Base-by-base conservation (phyloP, 2,113 vertebrate species). In the Felis chaus region DNA sequence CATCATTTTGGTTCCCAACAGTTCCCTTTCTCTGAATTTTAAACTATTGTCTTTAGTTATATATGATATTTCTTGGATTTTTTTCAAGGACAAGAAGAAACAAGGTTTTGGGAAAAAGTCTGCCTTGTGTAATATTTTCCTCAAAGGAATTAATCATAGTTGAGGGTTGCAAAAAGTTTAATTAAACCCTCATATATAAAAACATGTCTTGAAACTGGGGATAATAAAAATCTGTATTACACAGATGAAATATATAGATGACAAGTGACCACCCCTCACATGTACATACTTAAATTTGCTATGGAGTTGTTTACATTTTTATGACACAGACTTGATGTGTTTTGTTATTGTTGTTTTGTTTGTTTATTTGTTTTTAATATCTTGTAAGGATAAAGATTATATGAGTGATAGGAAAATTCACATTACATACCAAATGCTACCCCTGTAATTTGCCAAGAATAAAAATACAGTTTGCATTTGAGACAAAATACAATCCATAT, bases 401-500 rank as follows among this genome's bases (percentile, higher is more conserved):
- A 80, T 63, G 48, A 63, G 14, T 81, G 50, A 79, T 71, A 91
- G 50, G 2, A 53, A 92, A 96, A 93, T 94, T 74, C 50, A 76
- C 21, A 48, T 86, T 36, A 83, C 14, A 4, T 53, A 93, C 61
- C 84, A 94, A 96, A 95, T 71, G 6, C 48, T 95, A n/a, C 57
- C 74, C 12, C 33, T 69, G 5, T 19, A 55, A 14, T 87, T 96
- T 97, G 48, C 89, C 83, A 95, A 96, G 79, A 97, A 68, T 55
- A 57, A 85, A 92, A 96, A 66, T 63, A 92, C 36, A 76, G 81
- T 91, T 89, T 95, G 48, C 48, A 90, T 96, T 95, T 94, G 74
- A 95, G 78, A 93, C 93, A 97, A 95, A 95, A 85, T 86, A 91
- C 36, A 95, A 94, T 96, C 89, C 89, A 79, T 94, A 94, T 96